Evolutionary conservation across 2,113 vertebrate species (phyloP), one percentile per base, ranked within the genome.

Genomic region (Nothocercus nigrocapillus): DNA sequence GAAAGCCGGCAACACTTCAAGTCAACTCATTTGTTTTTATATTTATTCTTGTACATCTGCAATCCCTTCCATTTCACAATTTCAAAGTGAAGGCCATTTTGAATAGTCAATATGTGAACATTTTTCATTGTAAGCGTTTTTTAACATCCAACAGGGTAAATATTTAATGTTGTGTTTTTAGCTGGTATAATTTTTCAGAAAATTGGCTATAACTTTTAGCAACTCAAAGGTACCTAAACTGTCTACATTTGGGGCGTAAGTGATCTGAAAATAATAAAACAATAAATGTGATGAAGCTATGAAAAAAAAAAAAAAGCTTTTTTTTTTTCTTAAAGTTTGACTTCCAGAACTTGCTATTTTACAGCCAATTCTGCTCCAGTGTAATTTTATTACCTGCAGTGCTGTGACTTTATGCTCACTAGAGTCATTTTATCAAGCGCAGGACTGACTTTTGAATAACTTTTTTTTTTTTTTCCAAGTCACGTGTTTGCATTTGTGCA

Each of bases 11-110:
- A 98, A 98, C 98, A 98, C 98, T 98, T 98, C 98, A 98, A 98
- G 98, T 98, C 98, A 98, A 98, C 98, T 98, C 98, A 98, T 98
- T 98, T 98, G 98, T 98, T 98, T 98, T 98, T 98, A 98, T 98
- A 98, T 98, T 98, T 98, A 98, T 98, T 98, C 98, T 98, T 98
- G 98, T 98, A 98, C 98, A 98, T 98, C 98, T 98, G 97, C 97
- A 98, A 98, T 98, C 98, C 98, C 95, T 98, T 98, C 98, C 97
- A 98, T 98, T 98, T 98, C 97, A 98, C 98, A 98, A 98, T 98
- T 98, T 98, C 97, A 98, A 98, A 98, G 97, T 98, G 98, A 98
- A 97, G 97, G 98, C 98, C 98, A 98, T 98, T 98, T 98, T 98
- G 98, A 98, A 98, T 98, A 98, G 97, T 98, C 98, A 98, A 98